These are phyloP conservation scores for Agonopterix arenella DNA, from an alignment of 2,888 invertebrate species.

Conservation along the genomic window DNA sequence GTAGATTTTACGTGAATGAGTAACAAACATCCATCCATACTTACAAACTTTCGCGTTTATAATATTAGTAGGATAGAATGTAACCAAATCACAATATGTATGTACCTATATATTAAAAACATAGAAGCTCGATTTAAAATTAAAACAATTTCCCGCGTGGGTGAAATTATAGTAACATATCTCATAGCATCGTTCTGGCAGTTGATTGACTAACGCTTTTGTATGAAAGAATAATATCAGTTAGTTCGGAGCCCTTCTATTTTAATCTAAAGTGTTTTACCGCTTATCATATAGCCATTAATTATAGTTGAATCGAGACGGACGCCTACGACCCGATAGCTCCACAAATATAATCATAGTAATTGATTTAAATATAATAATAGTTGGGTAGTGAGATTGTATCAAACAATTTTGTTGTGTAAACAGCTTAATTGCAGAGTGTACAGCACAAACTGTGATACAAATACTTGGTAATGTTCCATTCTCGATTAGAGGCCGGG, in stretches of 20 bases:
- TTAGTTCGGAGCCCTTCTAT: slow-evolving; percentile 44
- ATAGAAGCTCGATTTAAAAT: neutral
- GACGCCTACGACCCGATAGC: slow-evolving; percentile 49
- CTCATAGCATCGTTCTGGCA: slow-evolving; percentile 16
- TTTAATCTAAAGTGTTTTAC: slow-evolving; percentile 69
- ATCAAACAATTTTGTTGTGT: slow-evolving; percentile 40
- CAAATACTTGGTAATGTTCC: too few species aligned
- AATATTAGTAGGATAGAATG: too few species aligned
- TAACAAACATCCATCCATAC: too few species aligned
- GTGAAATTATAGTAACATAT: slow-evolving; percentile 11
- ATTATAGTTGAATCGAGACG: slow-evolving; percentile 48
- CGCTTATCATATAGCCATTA: slow-evolving; percentile 61
- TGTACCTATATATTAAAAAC: too few species aligned
- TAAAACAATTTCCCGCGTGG: slow-evolving; percentile 6
- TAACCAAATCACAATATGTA: too few species aligned
- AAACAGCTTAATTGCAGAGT: slow-evolving; percentile 44
- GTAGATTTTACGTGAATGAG: too few species aligned
- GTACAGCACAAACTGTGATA: neutral
- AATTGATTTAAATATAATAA: slow-evolving; percentile 73
- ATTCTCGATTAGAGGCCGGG: neutral
- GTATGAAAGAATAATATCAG: slow-evolving; percentile 33
- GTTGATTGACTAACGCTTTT: slow-evolving; percentile 37
- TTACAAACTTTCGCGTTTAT: too few species aligned
- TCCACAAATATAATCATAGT: slow-evolving; percentile 62
- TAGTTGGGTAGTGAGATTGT: slow-evolving; percentile 44